phyloP scores from a whole-genome alignment of 2,888 invertebrate species.

The Drosophila ezoana region DNA sequence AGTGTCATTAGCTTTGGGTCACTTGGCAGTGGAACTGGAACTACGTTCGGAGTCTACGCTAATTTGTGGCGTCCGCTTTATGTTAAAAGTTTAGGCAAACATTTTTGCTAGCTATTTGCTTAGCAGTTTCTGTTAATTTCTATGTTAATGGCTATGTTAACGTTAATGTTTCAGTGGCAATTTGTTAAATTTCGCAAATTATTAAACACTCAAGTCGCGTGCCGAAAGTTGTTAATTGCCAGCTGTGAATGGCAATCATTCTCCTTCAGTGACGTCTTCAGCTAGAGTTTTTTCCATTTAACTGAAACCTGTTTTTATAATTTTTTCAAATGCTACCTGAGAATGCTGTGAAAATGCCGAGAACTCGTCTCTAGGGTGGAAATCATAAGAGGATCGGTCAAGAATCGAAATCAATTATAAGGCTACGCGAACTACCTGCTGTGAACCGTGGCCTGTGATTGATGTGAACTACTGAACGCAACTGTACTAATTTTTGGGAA shows the following conservation, averaged over 20 bases:
- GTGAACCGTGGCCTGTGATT: neutral
- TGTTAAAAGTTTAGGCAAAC: slow-evolving; percentile 45
- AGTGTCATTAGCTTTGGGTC: slow-evolving; percentile 28
- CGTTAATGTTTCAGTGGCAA: slow-evolving; percentile 7
- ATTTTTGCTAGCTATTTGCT: slow-evolving; percentile 24
- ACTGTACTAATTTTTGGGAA: slow-evolving; percentile 27
- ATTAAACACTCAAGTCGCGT: slow-evolving; percentile 39
- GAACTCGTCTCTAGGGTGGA: neutral
- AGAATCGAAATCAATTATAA: slow-evolving; percentile 16
- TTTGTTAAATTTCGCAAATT: slow-evolving; percentile 36
- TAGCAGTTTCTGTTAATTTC: slow-evolving; percentile 15
- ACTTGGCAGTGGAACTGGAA: slow-evolving; percentile 31
- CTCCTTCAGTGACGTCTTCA: slow-evolving; percentile 3
- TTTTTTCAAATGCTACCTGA: slow-evolving; percentile 30
- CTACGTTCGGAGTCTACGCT: slow-evolving; percentile 17
- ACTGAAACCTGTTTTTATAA: slow-evolving; percentile 36
- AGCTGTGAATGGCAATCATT: slow-evolving; percentile 3
- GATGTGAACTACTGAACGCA: slow-evolving; percentile 9
- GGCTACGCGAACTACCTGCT: slow-evolving; percentile 36
- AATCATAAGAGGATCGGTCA: slow-evolving; percentile 6
- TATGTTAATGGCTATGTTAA: slow-evolving; percentile 11
- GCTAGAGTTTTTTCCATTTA: neutral
- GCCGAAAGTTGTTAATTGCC: slow-evolving; percentile 41
- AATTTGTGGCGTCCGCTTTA: slow-evolving; percentile 30
- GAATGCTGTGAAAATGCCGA: neutral